A percentile compares a stretch with the other conserved stretches of the same genome.
Conservation (phyloP, 2,888 invertebrate species). For the Orgyia antiqua region DNA sequence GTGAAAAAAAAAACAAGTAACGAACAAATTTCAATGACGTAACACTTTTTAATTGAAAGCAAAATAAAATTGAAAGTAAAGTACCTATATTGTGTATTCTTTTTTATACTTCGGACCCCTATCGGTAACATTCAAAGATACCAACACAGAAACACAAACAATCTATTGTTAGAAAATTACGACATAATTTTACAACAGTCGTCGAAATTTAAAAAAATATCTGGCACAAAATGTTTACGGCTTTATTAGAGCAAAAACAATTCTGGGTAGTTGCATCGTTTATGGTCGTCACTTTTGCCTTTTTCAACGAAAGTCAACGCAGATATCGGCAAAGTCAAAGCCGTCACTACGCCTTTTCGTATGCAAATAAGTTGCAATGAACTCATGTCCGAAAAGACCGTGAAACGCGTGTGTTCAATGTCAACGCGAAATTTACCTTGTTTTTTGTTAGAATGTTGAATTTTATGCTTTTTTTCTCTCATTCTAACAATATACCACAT, state of each 20-base stretch:
- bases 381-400: slow-evolving; percentile 52
- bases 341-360: slow-evolving; percentile 55
- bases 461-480: slow-evolving; percentile 30
- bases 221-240: slow-evolving; percentile 35
- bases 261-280: slow-evolving; percentile 50
- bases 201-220: slow-evolving; percentile 35
- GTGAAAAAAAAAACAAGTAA: neutral
- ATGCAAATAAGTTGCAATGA: slow-evolving; percentile 71
- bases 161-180: slow-evolving; percentile 55
- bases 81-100: slow-evolving; percentile 11
- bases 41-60: slow-evolving; percentile 8
- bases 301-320: slow-evolving; percentile 57
- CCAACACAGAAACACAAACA: slow-evolving; percentile 45
- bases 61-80: slow-evolving; percentile 32
- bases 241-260: slow-evolving; percentile 70
- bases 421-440: slow-evolving; percentile 43
- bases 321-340: slow-evolving; percentile 55
- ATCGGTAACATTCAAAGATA: slow-evolving; percentile 42
- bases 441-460: slow-evolving; percentile 33
- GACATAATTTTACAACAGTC: slow-evolving; percentile 54
- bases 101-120: slow-evolving; percentile 30
- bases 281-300: slow-evolving; percentile 51
- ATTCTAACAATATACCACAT: slow-evolving; percentile 36
- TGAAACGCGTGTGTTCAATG: slow-evolving; percentile 50
- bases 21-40: slow-evolving; percentile 2